A percentile compares a stretch with the other conserved stretches of the same genome.
phyloP scores from a whole-genome alignment of 2,113 vertebrate species.

The Actinemys pallida region DNA sequence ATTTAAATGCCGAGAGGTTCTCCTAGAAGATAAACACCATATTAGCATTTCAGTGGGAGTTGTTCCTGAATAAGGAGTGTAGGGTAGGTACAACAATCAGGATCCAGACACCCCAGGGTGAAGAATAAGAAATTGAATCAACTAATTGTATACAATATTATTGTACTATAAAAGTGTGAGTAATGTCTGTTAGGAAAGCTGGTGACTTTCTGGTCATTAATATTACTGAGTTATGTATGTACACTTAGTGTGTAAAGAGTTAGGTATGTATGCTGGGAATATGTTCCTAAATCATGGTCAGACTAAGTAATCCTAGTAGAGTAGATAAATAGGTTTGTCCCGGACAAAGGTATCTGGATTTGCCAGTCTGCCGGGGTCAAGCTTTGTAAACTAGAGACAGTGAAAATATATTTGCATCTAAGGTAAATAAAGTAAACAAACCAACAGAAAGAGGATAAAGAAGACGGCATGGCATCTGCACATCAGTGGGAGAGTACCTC shows the following conservation, averaged over 20 bases:
- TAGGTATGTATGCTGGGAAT: background rate
- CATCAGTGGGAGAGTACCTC: background rate
- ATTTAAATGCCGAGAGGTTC: slow-evolving; percentile 97
- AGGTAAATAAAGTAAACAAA: background rate
- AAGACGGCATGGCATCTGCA: background rate
- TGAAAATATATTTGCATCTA: background rate
- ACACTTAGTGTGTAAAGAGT: background rate
- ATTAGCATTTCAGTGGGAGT: background rate
- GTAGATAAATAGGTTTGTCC: background rate
- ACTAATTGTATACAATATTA: background rate
- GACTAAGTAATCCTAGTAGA: background rate
- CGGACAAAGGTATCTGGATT: background rate
- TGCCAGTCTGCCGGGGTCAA: background rate
- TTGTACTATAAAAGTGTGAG: background rate
- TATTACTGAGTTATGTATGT: background rate
- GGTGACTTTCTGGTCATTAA: background rate
- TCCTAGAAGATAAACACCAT: slow-evolving; percentile 85
- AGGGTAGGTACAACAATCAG: background rate
- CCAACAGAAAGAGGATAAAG: background rate
- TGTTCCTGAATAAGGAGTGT: fast-evolving
- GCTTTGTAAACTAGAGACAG: background rate
- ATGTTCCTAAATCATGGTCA: background rate
- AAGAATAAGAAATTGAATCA: background rate
- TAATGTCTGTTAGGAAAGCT: background rate
- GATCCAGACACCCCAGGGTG: background rate